Evolutionary conservation across 2,797 vertebrate species (phyloP), one percentile per base, ranked within the genome.

Genomic region (Lutjanus argentimaculatus): DNA sequence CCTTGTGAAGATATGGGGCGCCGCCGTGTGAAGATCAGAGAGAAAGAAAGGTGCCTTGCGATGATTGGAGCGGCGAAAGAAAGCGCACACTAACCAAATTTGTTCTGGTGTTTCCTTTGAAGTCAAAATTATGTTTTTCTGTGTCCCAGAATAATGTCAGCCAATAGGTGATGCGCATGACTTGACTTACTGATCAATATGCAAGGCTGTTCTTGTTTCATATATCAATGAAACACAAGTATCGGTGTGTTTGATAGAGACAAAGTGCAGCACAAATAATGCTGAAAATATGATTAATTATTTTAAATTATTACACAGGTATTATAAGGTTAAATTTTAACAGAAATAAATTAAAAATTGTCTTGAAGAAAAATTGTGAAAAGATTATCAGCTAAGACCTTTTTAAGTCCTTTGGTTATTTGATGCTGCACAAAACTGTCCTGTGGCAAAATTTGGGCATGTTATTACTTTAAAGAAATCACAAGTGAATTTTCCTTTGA

Each of bases 1-100:
- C 92, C 93, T 93, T 92, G 91, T 91, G 94, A 79, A 93, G 84
- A 92, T 88, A 91, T 86, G 90, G 86, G 92, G 87, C 83, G 82
- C 84, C 87, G 85, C 91, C 87, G 87, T 93, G 95, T 94, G 93
- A 95, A 94, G 92, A 94, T 95, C 91, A 90, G 53, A 88, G 90
- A 86, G 80, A 82, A 53, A 79, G 88, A 91, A 94, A 91, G 93
- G 89, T 88, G 89, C 83, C 79, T 88, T 53, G 85, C 69, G 80
- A 88, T 86, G 91, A 93, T 86, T 92, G 91, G 89, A 91, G 86
- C 71, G 64, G 67, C 77, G 51, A 70, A 82, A 88, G 91, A 95
- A 92, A 92, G 80, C 59, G 81, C 80, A 55, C 77, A 64, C 84
- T 91, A 95, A 95, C 94, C 91, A 90, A 84, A 95, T 95, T 95